A percentile compares a stretch with the other conserved stretches of the same genome.
phyloP scores from a whole-genome alignment of 2,113 vertebrate genomes.

The Ardeotis arabs region DNA sequence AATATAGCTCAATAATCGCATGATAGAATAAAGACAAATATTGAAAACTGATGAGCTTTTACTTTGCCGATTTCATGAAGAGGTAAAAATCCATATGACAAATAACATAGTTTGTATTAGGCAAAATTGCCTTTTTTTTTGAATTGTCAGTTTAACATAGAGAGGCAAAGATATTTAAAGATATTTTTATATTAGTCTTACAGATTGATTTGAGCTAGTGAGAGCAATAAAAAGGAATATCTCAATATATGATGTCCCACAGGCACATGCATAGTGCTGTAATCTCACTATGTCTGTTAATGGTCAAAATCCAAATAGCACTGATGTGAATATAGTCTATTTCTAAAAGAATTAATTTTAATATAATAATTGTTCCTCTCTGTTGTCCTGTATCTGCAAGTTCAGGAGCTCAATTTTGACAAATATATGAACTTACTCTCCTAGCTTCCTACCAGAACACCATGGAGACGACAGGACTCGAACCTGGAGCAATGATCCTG shows the following conservation, averaged over 20 bases:
- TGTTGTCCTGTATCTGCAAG: not conserved
- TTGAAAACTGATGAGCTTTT: not conserved
- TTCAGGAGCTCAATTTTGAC: not conserved
- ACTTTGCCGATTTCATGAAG: not conserved
- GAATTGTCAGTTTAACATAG: not conserved
- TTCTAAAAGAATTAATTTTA: not conserved
- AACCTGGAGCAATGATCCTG: not conserved
- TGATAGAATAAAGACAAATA: not conserved
- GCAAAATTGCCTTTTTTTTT: not conserved
- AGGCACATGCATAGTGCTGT: not conserved
- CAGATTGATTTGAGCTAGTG: not conserved
- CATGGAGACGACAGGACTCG: not conserved
- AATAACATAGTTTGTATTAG: not conserved
- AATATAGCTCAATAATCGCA: not conserved
- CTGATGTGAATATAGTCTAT: not conserved
- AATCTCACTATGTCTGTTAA: not conserved
- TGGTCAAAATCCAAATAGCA: not conserved
- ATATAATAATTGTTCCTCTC: not conserved
- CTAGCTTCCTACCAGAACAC: not conserved
- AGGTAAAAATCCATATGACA: not conserved
- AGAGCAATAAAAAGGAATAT: not conserved
- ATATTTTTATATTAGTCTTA: not conserved
- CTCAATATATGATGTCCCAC: not conserved
- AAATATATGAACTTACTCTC: not conserved
- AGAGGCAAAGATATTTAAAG: not conserved